A percentile compares a stretch with the other conserved stretches of the same genome.
Conservation (phyloP, 2,797 vertebrate genomes). For the Picus viridis region DNA sequence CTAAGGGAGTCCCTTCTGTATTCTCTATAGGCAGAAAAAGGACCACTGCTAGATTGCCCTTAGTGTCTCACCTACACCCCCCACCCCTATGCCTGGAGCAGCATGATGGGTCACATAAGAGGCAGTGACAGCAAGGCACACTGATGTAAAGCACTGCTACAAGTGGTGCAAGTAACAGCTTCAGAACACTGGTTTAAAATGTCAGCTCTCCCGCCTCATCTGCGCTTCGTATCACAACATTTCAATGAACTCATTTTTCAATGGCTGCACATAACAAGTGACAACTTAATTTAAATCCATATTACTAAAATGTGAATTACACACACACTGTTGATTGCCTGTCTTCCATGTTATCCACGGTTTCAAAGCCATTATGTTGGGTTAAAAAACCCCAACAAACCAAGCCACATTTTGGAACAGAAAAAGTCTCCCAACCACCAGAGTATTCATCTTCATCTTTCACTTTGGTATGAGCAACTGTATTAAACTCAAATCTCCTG, state of each 20-base stretch:
- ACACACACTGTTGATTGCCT: background rate
- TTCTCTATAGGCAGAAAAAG: background rate
- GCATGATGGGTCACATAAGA: background rate
- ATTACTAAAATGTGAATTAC: constrained; percentile 37
- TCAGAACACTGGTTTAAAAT: constrained; percentile 24
- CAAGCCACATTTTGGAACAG: background rate
- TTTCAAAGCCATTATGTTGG: background rate
- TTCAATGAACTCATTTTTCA: constrained; percentile 47
- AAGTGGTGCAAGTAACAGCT: background rate
- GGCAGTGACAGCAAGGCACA: background rate
- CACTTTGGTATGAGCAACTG: background rate
- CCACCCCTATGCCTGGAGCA: background rate
- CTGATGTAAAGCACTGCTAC: background rate
- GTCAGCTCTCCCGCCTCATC: background rate
- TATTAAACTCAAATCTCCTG: background rate
- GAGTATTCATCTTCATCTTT: background rate
- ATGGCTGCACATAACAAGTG: background rate
- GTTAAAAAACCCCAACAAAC: background rate
- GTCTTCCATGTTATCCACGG: background rate
- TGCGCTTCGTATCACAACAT: constrained; percentile 29
- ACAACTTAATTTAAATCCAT: constrained; percentile 41
- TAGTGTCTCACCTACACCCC: background rate
- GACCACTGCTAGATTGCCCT: background rate
- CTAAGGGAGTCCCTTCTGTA: background rate
- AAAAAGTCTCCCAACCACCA: background rate